A percentile compares a stretch with the other conserved stretches of the same genome.
phyloP scores from a whole-genome alignment of 92 coral and sea anemone genomes.

The Phenganax marumi region DNA sequence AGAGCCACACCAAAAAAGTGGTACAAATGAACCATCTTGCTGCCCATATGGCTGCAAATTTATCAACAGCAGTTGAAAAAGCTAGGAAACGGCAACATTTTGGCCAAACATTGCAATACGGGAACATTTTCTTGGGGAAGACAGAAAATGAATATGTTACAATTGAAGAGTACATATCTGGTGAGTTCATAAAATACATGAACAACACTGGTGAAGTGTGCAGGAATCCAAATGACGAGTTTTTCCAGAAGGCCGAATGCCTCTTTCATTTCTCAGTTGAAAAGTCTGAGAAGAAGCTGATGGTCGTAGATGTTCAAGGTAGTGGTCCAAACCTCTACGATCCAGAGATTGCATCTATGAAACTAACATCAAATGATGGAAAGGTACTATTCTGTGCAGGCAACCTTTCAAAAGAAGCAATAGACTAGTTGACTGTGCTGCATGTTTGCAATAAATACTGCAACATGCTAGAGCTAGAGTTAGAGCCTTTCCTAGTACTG shows the following conservation, averaged over 20 bases:
- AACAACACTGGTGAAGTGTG: constrained; percentile 37
- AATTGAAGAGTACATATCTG: constrained; percentile 8
- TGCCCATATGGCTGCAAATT: constrained; percentile 9
- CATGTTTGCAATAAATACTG: constrained; percentile 35
- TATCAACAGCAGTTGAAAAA: constrained; percentile 2
- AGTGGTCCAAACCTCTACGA: constrained; percentile 3
- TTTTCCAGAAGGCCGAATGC: constrained; percentile 14
- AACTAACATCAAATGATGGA: constrained; percentile 8
- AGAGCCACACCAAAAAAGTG: constrained; percentile 17
- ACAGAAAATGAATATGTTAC: constrained; percentile 17
- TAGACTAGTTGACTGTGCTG: not conserved
- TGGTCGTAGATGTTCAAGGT: constrained; percentile 6
- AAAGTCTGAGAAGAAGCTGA: constrained; percentile 15
- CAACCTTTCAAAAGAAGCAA: constrained; percentile 14
- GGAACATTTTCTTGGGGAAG: constrained; percentile 14
- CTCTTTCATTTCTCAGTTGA: constrained; percentile 5
- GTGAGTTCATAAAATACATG: constrained; percentile 12
- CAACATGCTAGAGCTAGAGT: not conserved
- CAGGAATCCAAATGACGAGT: not conserved
- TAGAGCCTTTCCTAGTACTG: not conserved
- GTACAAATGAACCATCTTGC: constrained; percentile 35
- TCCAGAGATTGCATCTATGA: constrained; percentile 2
- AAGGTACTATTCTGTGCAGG: constrained; percentile 24
- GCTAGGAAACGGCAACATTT: not conserved
- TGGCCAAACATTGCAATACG: not conserved